These are phyloP conservation scores for Athalia cordata DNA, from an alignment of 2,888 invertebrate species.

Conservation along the genomic window DNA sequence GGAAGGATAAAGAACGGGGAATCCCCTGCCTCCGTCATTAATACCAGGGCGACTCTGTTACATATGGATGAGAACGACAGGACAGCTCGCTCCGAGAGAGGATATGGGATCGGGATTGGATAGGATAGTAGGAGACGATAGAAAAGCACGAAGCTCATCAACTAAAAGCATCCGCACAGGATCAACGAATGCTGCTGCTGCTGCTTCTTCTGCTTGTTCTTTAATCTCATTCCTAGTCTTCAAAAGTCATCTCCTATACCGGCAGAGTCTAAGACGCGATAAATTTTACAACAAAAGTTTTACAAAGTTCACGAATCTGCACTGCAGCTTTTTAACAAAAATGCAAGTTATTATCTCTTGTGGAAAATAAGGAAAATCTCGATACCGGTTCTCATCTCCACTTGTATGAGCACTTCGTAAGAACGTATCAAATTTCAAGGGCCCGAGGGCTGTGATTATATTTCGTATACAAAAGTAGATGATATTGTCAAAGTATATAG, in stretches of 20 bases:
- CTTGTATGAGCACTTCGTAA: no score
- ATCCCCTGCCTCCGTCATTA: conserved; percentile 65
- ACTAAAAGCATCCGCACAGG: conserved; percentile 72
- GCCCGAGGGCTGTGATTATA: conserved; percentile 23
- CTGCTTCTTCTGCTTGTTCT: neutral
- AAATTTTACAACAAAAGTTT: no score
- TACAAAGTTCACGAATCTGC: no score
- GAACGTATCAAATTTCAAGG: conserved; percentile 19
- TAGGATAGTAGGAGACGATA: conserved; percentile 53
- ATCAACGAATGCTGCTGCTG: conserved; percentile 49
- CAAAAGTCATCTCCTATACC: neutral
- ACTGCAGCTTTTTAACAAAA: no score
- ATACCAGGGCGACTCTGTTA: conserved; percentile 72
- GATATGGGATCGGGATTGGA: conserved; percentile 61
- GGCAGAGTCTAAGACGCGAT: no score
- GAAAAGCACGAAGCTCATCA: conserved; percentile 71
- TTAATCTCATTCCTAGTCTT: conserved; percentile 9
- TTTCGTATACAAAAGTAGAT: conserved; percentile 5
- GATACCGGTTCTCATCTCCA: no score
- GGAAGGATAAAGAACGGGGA: conserved; percentile 40
- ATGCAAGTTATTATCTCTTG: no score
- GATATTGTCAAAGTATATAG: conserved; percentile 26
- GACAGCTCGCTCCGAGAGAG: conserved; percentile 61
- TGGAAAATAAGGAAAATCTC: no score
- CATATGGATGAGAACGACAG: conserved; percentile 71